Percentiles rank a stretch among this genome's conserved stretches.
Conservation (phyloP, 2,888 invertebrate species). For the Plagodis dolabraria region DNA sequence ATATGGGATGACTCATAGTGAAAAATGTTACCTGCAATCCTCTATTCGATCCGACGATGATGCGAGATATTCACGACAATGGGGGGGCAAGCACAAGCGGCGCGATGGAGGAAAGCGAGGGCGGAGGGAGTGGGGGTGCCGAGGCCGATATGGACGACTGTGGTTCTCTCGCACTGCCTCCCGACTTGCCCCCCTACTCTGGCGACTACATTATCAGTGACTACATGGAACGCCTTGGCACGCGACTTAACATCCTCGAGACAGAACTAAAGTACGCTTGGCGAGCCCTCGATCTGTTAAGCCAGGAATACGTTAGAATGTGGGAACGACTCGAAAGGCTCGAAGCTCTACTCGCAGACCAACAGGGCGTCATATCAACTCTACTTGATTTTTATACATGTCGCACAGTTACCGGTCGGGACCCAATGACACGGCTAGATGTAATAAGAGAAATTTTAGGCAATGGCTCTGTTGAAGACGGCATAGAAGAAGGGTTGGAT, state of each 20-base stretch:
- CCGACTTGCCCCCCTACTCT: constrained; percentile 81
- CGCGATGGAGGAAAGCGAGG: constrained; percentile 84
- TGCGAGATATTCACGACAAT: constrained; percentile 83
- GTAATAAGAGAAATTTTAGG: constrained; percentile 88
- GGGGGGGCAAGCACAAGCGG: constrained; percentile 77
- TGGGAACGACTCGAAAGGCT: constrained; percentile 96
- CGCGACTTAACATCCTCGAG: constrained; percentile 93
- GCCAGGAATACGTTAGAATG: constrained; percentile 97
- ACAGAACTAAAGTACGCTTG: constrained; percentile 96
- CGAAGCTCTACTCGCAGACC: constrained; percentile 93
- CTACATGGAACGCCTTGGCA: constrained; percentile 95
- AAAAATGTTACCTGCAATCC: constrained; percentile 77
- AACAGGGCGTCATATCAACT: constrained; percentile 95
- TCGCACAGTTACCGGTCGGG: constrained; percentile 78
- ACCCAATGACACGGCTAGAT: constrained; percentile 82
- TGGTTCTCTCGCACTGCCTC: constrained; percentile 83
- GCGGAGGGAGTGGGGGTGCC: constrained; percentile 81
- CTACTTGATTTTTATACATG: constrained; percentile 91
- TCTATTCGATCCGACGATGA: constrained; percentile 80
- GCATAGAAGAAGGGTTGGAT: constrained; percentile 88
- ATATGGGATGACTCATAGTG: constrained; percentile 85
- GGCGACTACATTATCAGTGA: constrained; percentile 93
- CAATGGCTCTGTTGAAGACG: constrained; percentile 87
- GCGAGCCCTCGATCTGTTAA: constrained; percentile 95
- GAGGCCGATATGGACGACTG: constrained; percentile 83